These are phyloP conservation scores for Donacobius atricapilla DNA, from an alignment of 2,113 vertebrate genomes.

Conservation along the genomic window DNA sequence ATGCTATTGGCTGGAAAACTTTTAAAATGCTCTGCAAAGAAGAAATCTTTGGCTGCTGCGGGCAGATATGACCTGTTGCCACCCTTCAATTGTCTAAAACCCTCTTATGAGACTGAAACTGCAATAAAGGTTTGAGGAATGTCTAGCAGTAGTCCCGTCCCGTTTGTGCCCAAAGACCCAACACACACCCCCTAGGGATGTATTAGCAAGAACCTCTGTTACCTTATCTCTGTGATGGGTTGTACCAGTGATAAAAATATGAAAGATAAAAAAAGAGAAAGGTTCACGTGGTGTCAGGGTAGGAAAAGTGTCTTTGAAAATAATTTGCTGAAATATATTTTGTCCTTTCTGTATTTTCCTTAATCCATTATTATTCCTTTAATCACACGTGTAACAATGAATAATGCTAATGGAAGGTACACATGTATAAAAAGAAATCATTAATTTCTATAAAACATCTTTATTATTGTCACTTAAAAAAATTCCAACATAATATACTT, in stretches of 20 bases:
- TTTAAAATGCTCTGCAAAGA: too few species aligned
- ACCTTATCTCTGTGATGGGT: background rate
- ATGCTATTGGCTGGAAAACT: too few species aligned
- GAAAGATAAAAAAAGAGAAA: background rate
- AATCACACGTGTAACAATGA: background rate
- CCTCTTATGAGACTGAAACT: too few species aligned
- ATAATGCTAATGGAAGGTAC: background rate
- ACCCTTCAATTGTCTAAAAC: too few species aligned
- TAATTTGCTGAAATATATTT: background rate
- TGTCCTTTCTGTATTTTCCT: background rate
- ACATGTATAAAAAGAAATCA: background rate
- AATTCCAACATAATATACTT: background rate
- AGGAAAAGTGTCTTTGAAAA: background rate
- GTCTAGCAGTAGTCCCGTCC: too few species aligned
- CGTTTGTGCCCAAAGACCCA: too few species aligned
- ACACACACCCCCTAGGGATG: too few species aligned
- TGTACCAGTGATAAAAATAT: background rate
- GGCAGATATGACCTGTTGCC: too few species aligned
- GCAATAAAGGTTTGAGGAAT: too few species aligned
- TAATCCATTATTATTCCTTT: background rate
- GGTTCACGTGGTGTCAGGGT: background rate
- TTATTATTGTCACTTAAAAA: slow-evolving; percentile 27
- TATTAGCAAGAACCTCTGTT: background rate
- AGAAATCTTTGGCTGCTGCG: too few species aligned
- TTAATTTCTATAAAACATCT: background rate